Evolutionary conservation across 2,888 invertebrate species (phyloP).

Genomic region (Melanophora roralis): DNA sequence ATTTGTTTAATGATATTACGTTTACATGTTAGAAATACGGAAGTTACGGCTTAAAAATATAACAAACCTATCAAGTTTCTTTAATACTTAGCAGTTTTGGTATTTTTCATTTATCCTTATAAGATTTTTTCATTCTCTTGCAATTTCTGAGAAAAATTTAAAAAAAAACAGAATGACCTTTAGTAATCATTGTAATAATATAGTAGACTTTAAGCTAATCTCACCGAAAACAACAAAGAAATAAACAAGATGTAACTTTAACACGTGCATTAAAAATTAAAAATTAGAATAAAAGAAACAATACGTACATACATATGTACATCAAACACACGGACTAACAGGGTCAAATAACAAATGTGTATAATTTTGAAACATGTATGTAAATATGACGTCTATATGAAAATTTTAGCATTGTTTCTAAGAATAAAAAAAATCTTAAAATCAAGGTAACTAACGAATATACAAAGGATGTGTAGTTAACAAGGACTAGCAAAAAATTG

Average conservation of each 20-base stretch:
- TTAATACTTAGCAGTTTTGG: no score
- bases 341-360: conserved; percentile 45
- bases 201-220: background rate
- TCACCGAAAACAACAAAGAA: conserved; percentile 9
- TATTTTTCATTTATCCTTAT: background rate
- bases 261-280: conserved; percentile 15
- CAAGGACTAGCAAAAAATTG: background rate
- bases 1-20: no score
- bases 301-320: background rate
- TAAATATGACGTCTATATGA: conserved; percentile 46
- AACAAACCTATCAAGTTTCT: conserved; percentile 38
- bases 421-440: conserved; percentile 39
- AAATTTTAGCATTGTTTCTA: conserved; percentile 48
- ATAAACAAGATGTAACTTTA: conserved; percentile 46
- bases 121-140: conserved; percentile 30
- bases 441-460: conserved; percentile 21
- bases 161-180: conserved; percentile 8
- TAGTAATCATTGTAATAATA: background rate
- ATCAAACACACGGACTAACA: background rate
- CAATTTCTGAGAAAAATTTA: conserved; percentile 46
- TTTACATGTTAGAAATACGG: conserved; percentile 7
- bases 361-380: background rate
- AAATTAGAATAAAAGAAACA: background rate
- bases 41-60: conserved; percentile 33
- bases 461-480: conserved; percentile 4